A percentile compares a stretch with the other conserved stretches of the same genome.
Evolutionary conservation across 2,113 vertebrate genomes (phyloP).

Genomic region (Entomyzon cyanotis): DNA sequence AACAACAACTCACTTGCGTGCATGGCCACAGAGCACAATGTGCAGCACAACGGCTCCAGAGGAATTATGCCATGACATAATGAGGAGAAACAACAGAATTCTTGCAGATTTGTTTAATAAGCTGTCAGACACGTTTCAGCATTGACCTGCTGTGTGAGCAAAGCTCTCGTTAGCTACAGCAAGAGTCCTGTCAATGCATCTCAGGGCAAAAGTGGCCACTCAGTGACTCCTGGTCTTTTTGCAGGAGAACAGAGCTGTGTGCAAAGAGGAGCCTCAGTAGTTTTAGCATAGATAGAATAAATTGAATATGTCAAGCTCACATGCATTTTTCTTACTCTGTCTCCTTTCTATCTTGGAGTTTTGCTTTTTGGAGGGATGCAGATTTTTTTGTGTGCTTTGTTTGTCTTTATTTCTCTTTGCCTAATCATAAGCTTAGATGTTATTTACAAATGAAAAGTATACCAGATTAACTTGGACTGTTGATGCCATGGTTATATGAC

Average conservation of each 20-base stretch:
- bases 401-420: not conserved
- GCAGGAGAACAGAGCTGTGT: not conserved
- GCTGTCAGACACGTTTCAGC: not conserved
- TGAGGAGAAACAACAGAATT: not conserved
- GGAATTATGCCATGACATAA: not conserved
- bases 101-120: not conserved
- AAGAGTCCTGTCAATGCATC: not conserved
- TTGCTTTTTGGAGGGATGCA: not conserved
- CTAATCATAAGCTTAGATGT: not conserved
- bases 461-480: not conserved
- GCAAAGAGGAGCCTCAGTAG: not conserved
- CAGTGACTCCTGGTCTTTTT: not conserved
- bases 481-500: not conserved
- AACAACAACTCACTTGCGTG: not conserved
- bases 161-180: not conserved
- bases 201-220: not conserved
- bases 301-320: accelerated
- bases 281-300: not conserved
- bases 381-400: not conserved
- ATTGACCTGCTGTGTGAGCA: not conserved
- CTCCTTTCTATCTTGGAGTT: not conserved
- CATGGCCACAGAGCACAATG: accelerated
- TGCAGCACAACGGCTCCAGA: not conserved
- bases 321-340: not conserved
- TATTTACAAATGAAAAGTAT: not conserved